Conservation (phyloP, 2,113 vertebrate species). For the Seriola aureovittata region DNA sequence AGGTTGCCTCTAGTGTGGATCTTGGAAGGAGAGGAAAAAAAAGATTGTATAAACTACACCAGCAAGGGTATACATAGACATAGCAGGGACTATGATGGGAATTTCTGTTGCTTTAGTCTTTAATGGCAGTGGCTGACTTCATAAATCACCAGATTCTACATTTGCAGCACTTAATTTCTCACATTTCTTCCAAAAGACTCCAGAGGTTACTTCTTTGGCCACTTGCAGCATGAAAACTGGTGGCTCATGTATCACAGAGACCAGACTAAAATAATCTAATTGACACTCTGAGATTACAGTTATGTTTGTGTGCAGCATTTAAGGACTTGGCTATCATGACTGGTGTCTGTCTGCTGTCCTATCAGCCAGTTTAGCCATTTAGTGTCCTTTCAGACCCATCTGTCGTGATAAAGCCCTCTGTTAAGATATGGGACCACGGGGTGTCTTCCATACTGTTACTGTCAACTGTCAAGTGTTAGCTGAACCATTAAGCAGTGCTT, state of each 20-base stretch:
- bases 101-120: constrained; percentile 24
- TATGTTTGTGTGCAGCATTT: constrained; percentile 31
- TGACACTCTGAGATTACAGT: constrained; percentile 33
- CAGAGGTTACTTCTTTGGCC: background rate
- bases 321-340: constrained; percentile 61
- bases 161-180: constrained; percentile 20
- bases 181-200: background rate
- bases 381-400: constrained; percentile 70
- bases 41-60: constrained; percentile 61
- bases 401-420: constrained; percentile 77
- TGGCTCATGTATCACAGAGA: constrained; percentile 2
- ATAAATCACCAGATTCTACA: constrained; percentile 38
- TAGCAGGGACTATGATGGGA: constrained; percentile 41
- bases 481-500: constrained; percentile 14
- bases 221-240: background rate
- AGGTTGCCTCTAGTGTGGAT: constrained; percentile 68
- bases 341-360: constrained; percentile 68
- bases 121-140: constrained; percentile 25
- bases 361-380: constrained; percentile 71
- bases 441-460: constrained; percentile 80
- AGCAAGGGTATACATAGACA: constrained; percentile 47
- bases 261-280: constrained; percentile 13
- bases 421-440: constrained; percentile 72
- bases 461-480: constrained; percentile 69
- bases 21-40: constrained; percentile 30